Base-by-base conservation (phyloP, 2,888 invertebrate species). In the Pecten maximus region DNA sequence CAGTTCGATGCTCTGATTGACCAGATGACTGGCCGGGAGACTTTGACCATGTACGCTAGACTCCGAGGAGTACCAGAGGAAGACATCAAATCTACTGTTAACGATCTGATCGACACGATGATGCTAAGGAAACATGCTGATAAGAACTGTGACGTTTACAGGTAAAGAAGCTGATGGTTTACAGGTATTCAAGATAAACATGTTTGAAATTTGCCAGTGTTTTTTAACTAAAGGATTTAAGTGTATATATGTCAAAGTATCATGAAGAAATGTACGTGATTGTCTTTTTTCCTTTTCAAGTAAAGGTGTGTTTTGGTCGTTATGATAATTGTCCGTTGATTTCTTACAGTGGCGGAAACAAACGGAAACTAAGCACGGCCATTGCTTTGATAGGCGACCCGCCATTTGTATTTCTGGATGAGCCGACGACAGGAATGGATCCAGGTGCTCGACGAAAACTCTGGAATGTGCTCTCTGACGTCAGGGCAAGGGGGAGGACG, bases 1-100 rank as follows among this genome's bases (percentile, higher is more conserved):
- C 99, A 99, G 97, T 98, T 98, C 96, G 98, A 98, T 97, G 98
- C 98, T 0, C 97, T 99, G 88, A 98, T 98, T 95, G 97, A 97
- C 91, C 98, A 98, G 95, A 97, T 98, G 96, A 98, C 98, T 15
- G 98, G 98, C 0, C 97, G 97, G 91, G 98, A 98, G 96, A 98
- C 98, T 95, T 97, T 99, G 87, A 97, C 96, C 88, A 97, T 98
- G 92, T 98, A 98, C 97, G 98, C 98, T 1, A 97, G 97, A 16
- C 97, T 99, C 88, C 97, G 98, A 16, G 96, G 96, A 6, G 93
- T 96, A 2, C 91, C 93, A 8, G 95, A 95, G 88, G 40, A 50
- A 1, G 92, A 94, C 94, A 96, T 97, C 44, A 90, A 91, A 10
- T 74, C 39, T 15, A 94, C 95, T 28, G 95, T 96, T 50, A 90